These are phyloP conservation scores for Platanista minor DNA, from an alignment of 2,113 vertebrate species.

Conservation along the genomic window DNA sequence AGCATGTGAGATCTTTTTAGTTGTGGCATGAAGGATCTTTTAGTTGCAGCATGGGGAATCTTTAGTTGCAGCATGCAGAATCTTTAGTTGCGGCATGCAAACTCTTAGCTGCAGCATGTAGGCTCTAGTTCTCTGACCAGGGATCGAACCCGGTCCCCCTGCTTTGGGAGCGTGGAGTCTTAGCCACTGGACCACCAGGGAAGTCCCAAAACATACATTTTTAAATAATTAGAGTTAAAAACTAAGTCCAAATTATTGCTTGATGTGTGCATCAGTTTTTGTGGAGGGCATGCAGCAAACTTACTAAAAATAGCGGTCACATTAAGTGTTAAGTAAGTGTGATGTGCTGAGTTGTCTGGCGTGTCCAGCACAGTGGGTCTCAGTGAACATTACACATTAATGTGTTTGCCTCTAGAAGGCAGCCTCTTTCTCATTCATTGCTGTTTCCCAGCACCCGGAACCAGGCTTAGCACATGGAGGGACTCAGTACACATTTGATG, in stretches of 20 bases:
- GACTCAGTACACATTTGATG: too few relatives aligned
- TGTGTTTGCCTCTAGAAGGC: background rate
- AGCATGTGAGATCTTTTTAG: too few relatives aligned
- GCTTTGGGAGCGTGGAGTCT: too few relatives aligned
- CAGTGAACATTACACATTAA: accelerated
- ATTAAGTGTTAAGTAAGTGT: too few relatives aligned
- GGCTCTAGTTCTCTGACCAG: too few relatives aligned
- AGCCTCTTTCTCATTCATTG: background rate
- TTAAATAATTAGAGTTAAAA: background rate
- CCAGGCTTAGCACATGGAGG: background rate
- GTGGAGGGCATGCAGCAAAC: background rate
- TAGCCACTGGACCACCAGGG: too few relatives aligned
- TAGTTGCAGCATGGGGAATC: too few relatives aligned
- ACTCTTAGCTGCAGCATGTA: too few relatives aligned
- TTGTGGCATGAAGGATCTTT: too few relatives aligned
- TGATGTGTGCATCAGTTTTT: background rate
- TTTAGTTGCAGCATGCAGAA: too few relatives aligned
- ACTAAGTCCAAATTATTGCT: background rate
- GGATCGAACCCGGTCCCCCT: accelerated
- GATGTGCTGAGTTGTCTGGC: background rate
- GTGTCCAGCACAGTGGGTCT: accelerated
- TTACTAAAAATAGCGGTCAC: background rate
- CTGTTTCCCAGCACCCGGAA: background rate
- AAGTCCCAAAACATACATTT: background rate
- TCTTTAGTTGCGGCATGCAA: too few relatives aligned